A percentile compares a stretch with the other conserved stretches of the same genome.
Conservation (phyloP, 1,140 invertebrate genomes). For the Centruroides sculpturatus region DNA sequence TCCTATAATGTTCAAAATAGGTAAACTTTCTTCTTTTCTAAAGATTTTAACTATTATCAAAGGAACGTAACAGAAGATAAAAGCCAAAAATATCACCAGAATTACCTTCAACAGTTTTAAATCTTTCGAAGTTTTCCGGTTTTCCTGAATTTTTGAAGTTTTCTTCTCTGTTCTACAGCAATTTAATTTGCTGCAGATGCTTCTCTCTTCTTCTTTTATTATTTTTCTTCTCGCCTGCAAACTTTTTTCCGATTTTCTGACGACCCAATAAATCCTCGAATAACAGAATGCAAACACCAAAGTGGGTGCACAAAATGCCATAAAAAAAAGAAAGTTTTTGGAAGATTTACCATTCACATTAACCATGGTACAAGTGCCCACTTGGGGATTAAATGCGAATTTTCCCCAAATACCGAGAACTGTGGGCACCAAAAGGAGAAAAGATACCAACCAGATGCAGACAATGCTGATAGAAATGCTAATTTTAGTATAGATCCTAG, state of each 20-base stretch:
- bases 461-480: slow-evolving; percentile 21
- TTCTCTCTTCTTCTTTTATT: no score
- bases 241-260: slow-evolving; percentile 20
- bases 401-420: slow-evolving; percentile 62
- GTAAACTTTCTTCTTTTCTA: not conserved
- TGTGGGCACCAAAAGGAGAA: slow-evolving; percentile 50
- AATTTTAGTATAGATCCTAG: slow-evolving; percentile 21
- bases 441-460: slow-evolving; percentile 53
- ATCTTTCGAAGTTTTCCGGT: no score
- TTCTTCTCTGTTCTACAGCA: no score
- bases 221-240: no score
- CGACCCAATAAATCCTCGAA: slow-evolving; percentile 67
- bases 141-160: no score
- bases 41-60: not conserved
- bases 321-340: slow-evolving; percentile 66
- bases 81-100: no score
- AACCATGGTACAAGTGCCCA: slow-evolving; percentile 27
- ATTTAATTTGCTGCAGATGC: no score
- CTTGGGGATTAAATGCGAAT: slow-evolving; percentile 47
- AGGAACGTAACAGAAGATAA: slow-evolving; percentile 7
- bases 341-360: slow-evolving; percentile 53
- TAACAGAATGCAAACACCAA: slow-evolving; percentile 66
- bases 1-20: slow-evolving; percentile 35
- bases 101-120: no score
- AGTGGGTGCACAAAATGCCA: slow-evolving; percentile 65